Percentiles rank a stretch among this genome's conserved stretches.
Conservation (phyloP, 1,140 invertebrate species). For the Diabrotica undecimpunctata region DNA sequence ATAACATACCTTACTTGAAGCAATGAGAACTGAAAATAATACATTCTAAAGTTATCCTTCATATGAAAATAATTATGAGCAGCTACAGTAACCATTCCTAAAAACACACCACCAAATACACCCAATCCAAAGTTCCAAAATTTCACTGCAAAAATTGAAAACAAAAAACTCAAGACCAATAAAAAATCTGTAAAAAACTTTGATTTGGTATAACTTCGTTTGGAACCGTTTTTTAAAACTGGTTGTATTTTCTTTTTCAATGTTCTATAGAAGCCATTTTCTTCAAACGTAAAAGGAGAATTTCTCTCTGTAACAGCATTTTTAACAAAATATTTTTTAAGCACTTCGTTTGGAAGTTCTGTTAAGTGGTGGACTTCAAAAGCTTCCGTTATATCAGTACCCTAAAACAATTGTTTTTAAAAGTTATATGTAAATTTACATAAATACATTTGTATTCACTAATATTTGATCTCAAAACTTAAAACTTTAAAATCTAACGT, state of each 20-base stretch:
- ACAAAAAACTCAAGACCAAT: conserved; percentile 49
- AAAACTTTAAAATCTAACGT: conserved; percentile 25
- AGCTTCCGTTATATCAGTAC: conserved; percentile 69
- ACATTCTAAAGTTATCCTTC: conserved; percentile 77
- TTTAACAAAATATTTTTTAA: conserved; percentile 58
- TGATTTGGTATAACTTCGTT: conserved; percentile 44
- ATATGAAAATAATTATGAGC: conserved; percentile 83
- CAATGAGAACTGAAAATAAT: conserved; percentile 68
- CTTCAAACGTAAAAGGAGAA: conserved; percentile 60
- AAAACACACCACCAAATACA: conserved; percentile 52
- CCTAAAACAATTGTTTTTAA: conserved; percentile 41
- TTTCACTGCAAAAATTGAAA: conserved; percentile 53
- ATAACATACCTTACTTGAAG: conserved; percentile 56
- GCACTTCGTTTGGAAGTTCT: conserved; percentile 49
- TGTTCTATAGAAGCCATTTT: conserved; percentile 64
- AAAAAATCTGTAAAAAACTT: conserved; percentile 56
- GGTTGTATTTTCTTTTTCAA: conserved; percentile 55
- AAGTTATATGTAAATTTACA: background rate
- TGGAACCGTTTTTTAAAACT: conserved; percentile 33
- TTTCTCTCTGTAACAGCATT: conserved; percentile 54
- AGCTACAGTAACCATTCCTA: conserved; percentile 56
- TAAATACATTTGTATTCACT: background rate
- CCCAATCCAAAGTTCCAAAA: conserved; percentile 47
- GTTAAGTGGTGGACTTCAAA: conserved; percentile 63
- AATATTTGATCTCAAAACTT: background rate